Percentiles rank a stretch among this genome's conserved stretches.
These are phyloP conservation scores for Sigmodon hispidus DNA, from an alignment of 2,113 vertebrate species.

Conservation along the genomic window DNA sequence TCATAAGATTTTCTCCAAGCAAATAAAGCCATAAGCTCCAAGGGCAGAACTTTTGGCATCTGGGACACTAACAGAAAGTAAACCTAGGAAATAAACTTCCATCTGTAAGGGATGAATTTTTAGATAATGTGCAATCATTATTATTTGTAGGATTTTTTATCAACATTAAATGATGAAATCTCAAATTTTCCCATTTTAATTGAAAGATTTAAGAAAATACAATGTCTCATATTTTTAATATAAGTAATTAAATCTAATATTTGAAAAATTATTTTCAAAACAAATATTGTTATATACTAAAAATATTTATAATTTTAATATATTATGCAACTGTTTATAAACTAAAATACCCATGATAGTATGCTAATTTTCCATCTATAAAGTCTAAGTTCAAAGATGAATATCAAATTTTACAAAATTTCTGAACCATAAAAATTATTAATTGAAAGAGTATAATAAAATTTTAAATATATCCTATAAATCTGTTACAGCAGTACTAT, in stretches of 20 bases:
- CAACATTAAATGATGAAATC: neutral
- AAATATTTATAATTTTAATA: conserved; percentile 13
- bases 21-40: conserved; percentile 34
- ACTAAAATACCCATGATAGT: conserved; percentile 21
- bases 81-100: conserved; percentile 4
- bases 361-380: neutral
- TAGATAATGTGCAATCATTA: neutral
- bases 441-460: neutral
- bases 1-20: neutral
- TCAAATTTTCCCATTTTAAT: neutral
- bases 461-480: neutral
- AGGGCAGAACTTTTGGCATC: neutral
- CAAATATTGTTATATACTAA: neutral
- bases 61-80: neutral
- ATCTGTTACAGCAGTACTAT: neutral
- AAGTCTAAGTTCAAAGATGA: conserved; percentile 1
- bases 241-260: neutral
- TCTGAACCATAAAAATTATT: neutral
- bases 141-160: neutral
- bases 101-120: neutral
- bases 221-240: neutral
- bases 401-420: conserved; percentile 21
- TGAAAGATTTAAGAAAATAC: neutral
- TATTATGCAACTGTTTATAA: neutral
- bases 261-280: neutral